Evolutionary conservation across 2,797 vertebrate genomes (phyloP).

Genomic region (Epinephelus coioides): DNA sequence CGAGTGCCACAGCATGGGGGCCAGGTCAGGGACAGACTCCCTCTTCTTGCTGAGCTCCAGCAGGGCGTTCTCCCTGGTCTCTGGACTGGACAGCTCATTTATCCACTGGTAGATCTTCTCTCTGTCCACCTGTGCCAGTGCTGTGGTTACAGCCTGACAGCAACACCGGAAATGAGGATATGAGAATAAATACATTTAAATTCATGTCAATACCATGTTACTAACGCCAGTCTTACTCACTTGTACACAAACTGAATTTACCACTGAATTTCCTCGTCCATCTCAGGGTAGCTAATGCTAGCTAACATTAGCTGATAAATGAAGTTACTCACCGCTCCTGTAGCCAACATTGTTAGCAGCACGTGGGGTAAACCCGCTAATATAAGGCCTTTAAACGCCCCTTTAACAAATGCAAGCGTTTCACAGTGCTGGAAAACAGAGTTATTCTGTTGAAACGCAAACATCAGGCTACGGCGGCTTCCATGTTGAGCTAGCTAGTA

Average conservation of each 20-base stretch:
- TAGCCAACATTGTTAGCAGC: conserved; percentile 78
- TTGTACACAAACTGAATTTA: no score
- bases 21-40: conserved; percentile 93
- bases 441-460: neutral
- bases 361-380: conserved; percentile 26
- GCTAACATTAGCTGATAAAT: neutral
- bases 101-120: conserved; percentile 98
- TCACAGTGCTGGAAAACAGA: neutral
- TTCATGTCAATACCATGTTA: no score
- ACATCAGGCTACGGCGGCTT: neutral
- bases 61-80: conserved; percentile 93
- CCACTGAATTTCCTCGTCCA: neutral
- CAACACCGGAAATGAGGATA: neutral
- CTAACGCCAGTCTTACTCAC: no score
- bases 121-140: conserved; percentile 93
- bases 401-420: rapidly evolving
- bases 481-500: neutral
- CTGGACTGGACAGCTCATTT: conserved; percentile 94
- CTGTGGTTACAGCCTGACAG: conserved; percentile 91
- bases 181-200: no score
- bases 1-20: conserved; percentile 97
- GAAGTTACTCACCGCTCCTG: conserved; percentile 78
- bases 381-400: neutral
- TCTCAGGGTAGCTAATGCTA: neutral
- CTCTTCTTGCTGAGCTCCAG: conserved; percentile 96